Evolutionary conservation across 2,888 invertebrate genomes (phyloP).

Genomic region (Entomobrya multifasciata): DNA sequence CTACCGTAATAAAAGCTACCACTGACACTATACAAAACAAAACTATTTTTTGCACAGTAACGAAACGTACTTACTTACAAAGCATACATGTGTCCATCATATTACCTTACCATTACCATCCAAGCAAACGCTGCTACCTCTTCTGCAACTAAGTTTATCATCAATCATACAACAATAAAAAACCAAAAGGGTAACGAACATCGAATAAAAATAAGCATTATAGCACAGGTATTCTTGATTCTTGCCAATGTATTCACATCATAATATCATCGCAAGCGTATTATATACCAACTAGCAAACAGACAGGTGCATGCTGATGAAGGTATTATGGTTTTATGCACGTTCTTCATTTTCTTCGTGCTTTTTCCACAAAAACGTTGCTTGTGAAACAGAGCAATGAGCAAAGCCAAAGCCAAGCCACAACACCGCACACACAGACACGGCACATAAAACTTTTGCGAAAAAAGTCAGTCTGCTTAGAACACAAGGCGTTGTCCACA

Average conservation of each 20-base stretch:
- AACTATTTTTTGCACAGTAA: conserved; percentile 28
- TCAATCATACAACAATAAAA: background rate
- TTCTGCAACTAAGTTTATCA: too few relatives aligned
- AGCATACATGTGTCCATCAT: conserved; percentile 34
- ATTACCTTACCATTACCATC: background rate
- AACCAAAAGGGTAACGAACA: background rate
- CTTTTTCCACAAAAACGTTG: background rate
- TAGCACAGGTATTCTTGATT: conserved; percentile 9
- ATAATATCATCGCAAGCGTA: background rate
- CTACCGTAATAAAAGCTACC: conserved; percentile 3
- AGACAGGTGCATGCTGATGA: conserved; percentile 22
- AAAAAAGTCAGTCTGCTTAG: background rate
- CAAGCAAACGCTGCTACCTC: background rate
- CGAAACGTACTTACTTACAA: too few relatives aligned
- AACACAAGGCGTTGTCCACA: conserved; percentile 48
- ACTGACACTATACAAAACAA: conserved; percentile 3
- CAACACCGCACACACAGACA: too few relatives aligned
- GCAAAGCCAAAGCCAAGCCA: too few relatives aligned
- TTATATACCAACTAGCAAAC: too few relatives aligned
- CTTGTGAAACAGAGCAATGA: background rate
- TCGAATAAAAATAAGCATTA: too few relatives aligned
- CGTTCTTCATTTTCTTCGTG: conserved; percentile 33
- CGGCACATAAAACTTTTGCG: background rate
- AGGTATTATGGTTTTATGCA: background rate
- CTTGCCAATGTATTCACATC: conserved; percentile 10